Evolutionary conservation across 2,797 vertebrate genomes (phyloP).

Genomic region (Hyperoplus immaculatus): DNA sequence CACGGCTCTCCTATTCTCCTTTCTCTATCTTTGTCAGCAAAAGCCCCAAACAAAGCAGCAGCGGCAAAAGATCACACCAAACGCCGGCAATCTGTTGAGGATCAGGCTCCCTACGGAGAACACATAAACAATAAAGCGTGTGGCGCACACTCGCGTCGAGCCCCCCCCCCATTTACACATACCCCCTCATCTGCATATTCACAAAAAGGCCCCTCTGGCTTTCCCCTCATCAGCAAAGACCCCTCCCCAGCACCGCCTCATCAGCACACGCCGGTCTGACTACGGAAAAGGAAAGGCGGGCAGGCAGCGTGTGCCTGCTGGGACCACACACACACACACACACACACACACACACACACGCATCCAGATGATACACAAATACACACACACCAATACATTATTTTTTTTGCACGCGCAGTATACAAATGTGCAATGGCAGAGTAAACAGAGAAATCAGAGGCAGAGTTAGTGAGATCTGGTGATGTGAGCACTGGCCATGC

Average conservation of each 20-base stretch:
- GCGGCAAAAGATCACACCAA: slow-evolving; percentile 85
- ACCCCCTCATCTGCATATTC: slow-evolving; percentile 89
- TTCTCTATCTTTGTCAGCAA: slow-evolving; percentile 78
- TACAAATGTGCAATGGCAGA: slow-evolving; percentile 75
- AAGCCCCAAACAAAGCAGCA: slow-evolving; percentile 83
- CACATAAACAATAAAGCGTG: slow-evolving; percentile 90
- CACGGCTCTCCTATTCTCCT: slow-evolving; percentile 68
- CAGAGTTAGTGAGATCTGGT: slow-evolving; percentile 80
- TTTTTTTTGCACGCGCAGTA: slow-evolving; percentile 72
- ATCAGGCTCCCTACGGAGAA: slow-evolving; percentile 89
- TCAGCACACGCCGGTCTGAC: slow-evolving; percentile 84
- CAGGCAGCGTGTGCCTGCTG: slow-evolving; percentile 74
- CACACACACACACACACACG: slow-evolving; percentile 58
- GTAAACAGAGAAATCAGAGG: slow-evolving; percentile 77
- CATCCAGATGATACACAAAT: slow-evolving; percentile 48
- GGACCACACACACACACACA: slow-evolving; percentile 79
- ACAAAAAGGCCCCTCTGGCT: slow-evolving; percentile 86
- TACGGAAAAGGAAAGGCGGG: slow-evolving; percentile 67
- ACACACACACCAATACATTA: slow-evolving; percentile 74
- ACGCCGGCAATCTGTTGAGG: slow-evolving; percentile 90
- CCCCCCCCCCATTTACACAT: slow-evolving; percentile 88
- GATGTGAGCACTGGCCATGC: slow-evolving; percentile 76
- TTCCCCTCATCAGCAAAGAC: slow-evolving; percentile 85
- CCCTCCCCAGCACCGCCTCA: slow-evolving; percentile 80
- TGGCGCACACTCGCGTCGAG: slow-evolving; percentile 87